Percentiles rank a stretch among this genome's conserved stretches.
Evolutionary conservation across 2,888 invertebrate species (phyloP).

Genomic region (Polydrusus pterygomalis): DNA sequence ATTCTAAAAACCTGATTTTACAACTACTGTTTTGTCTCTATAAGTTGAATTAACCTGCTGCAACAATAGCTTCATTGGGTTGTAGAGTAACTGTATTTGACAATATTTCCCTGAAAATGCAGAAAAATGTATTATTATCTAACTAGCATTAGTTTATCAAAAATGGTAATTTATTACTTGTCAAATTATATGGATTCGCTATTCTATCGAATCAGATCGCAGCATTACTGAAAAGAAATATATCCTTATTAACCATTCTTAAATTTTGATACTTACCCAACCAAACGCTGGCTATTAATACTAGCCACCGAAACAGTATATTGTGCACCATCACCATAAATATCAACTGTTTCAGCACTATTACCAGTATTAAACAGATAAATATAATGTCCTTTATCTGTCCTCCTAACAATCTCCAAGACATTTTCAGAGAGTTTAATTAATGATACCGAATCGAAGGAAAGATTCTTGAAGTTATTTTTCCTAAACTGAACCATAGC

Average conservation of each 20-base stretch:
- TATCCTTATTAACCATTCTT: no score
- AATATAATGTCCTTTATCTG: slow-evolving; percentile 47
- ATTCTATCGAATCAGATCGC: no score
- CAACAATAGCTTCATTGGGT: background rate
- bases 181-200: no score
- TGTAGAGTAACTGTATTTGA: background rate
- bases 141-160: background rate
- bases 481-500: slow-evolving; percentile 75
- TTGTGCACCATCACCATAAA: slow-evolving; percentile 12
- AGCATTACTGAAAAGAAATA: no score
- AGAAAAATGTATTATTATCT: background rate
- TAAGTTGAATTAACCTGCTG: background rate
- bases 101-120: background rate
- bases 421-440: slow-evolving; percentile 51
- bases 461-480: slow-evolving; percentile 58
- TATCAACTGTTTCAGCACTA: slow-evolving; percentile 73
- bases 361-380: slow-evolving; percentile 71
- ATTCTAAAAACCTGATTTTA: slow-evolving; percentile 70
- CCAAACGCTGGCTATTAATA: slow-evolving; percentile 5
- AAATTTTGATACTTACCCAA: slow-evolving; percentile 8
- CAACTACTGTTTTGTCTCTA: background rate
- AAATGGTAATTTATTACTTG: no score
- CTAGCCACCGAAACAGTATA: slow-evolving; percentile 2
- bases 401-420: slow-evolving; percentile 51
- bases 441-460: slow-evolving; percentile 43